phyloP scores from a whole-genome alignment of 2,888 invertebrate species.

The Spodoptera exigua region DNA sequence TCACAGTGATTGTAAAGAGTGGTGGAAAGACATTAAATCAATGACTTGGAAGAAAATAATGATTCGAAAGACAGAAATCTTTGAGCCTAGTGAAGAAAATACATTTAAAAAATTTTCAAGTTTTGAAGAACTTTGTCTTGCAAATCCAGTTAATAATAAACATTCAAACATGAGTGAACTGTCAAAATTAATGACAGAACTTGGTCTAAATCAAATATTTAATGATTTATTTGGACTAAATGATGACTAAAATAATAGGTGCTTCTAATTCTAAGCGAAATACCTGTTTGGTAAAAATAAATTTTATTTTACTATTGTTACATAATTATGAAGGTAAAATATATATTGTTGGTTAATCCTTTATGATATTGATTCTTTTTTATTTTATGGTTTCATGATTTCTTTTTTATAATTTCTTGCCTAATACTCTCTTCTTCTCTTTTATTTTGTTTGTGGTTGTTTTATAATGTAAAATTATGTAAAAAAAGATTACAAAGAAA shows the following conservation, averaged over 20 bases:
- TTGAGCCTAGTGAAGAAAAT: conserved; percentile 69
- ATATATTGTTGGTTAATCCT: too few relatives aligned
- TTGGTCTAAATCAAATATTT: conserved; percentile 92
- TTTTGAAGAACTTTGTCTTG: conserved; percentile 92
- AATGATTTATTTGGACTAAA: conserved; percentile 94
- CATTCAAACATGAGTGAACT: conserved; percentile 95
- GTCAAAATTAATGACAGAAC: conserved; percentile 92
- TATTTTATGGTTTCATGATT: too few relatives aligned
- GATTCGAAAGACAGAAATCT: conserved; percentile 92
- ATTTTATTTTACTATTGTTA: too few relatives aligned
- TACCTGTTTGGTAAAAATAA: too few relatives aligned
- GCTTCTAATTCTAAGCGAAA: too few relatives aligned
- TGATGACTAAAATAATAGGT: conserved; percentile 47
- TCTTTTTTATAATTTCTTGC: too few relatives aligned
- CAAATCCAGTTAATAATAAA: conserved; percentile 81
- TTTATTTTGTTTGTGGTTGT: too few relatives aligned
- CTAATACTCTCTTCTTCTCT: too few relatives aligned
- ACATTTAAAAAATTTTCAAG: conserved; percentile 89
- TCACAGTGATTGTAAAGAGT: conserved; percentile 92
- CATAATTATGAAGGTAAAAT: too few relatives aligned
- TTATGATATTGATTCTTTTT: too few relatives aligned
- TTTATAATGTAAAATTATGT: too few relatives aligned
- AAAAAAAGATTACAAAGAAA: too few relatives aligned
- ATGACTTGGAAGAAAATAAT: conserved; percentile 96
- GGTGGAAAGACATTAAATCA: conserved; percentile 94